Evolutionary conservation across 2,888 invertebrate genomes (phyloP).

Genomic region (Yponomeuta sedellus): DNA sequence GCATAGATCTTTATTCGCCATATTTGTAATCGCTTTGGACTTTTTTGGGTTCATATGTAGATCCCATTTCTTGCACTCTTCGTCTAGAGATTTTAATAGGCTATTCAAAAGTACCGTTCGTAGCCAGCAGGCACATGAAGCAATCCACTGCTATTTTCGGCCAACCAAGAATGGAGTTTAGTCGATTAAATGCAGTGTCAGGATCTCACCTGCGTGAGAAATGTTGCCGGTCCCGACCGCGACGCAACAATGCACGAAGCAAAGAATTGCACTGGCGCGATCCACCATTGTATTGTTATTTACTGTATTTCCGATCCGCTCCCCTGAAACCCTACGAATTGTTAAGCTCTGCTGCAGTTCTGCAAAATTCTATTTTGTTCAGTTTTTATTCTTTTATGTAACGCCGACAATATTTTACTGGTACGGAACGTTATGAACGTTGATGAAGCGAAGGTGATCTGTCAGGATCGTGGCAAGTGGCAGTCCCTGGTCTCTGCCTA

Average conservation of each 20-base stretch:
- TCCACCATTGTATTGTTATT: neutral
- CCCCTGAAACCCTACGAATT: neutral
- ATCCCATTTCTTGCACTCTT: no score
- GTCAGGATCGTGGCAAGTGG: no score
- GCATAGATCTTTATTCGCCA: no score
- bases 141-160: neutral
- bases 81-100: no score
- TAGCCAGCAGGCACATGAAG: neutral
- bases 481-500: no score
- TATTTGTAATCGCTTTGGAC: no score
- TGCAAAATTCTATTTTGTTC: neutral
- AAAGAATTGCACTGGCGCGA: neutral
- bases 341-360: neutral
- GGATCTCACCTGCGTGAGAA: neutral
- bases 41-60: no score
- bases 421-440: no score
- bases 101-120: neutral
- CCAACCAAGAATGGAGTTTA: neutral
- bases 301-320: neutral
- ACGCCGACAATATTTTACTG: neutral
- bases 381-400: neutral
- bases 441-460: no score
- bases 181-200: neutral
- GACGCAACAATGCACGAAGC: neutral
- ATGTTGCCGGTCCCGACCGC: neutral